Base-by-base conservation (phyloP, 2,113 vertebrate species). In the Aptenodytes forsteri region DNA sequence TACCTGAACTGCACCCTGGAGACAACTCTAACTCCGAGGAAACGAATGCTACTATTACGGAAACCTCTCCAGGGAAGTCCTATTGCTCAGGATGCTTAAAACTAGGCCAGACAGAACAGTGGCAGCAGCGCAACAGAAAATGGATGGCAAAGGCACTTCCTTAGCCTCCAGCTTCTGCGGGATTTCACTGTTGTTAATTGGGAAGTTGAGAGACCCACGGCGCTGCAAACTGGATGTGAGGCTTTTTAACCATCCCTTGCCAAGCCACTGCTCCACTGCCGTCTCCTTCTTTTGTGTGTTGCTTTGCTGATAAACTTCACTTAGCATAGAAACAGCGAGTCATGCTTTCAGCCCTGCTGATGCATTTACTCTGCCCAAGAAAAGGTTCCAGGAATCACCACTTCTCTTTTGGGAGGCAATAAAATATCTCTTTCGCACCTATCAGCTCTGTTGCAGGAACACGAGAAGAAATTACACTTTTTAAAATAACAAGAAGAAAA, bases 381-480 rank as follows among this genome's bases (percentile, higher is more conserved):
- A 93, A 96, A 90, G 70, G 92, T 94, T 94, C 78, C 66, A 87
- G 78, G 89, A 96, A 96, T 84, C 76, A 93, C 72, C 73, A 22
- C 76, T 94, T 92, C 64, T 38, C 66, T 91, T 93, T 90, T 2
- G 0, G 12, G 36, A 66, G 62, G 64, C 85, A 96, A 71, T 80
- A 77, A 80, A 54, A 83, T 11, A 75, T 46, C 36, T 89, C 87
- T 42, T 62, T 93, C 59, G 36, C 36, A 36, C 49, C 85, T 90
- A 79, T 88, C 50, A 88, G 85, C 66, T 92, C 77, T 90, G 72
- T 90, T 96, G 86, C 64, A 84, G 77, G 66, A 94, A 83, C 52
- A 87, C 34, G 21, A 95, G 85, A 97, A 93, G 90, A 94, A 98
- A 89, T 79, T 42, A 70, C 70, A 94, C 56, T 69, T 94, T 93